Evolutionary conservation across 2,888 invertebrate genomes (phyloP), one percentile per base, ranked within the genome.

Genomic region (Lissocephala sabroskyi): DNA sequence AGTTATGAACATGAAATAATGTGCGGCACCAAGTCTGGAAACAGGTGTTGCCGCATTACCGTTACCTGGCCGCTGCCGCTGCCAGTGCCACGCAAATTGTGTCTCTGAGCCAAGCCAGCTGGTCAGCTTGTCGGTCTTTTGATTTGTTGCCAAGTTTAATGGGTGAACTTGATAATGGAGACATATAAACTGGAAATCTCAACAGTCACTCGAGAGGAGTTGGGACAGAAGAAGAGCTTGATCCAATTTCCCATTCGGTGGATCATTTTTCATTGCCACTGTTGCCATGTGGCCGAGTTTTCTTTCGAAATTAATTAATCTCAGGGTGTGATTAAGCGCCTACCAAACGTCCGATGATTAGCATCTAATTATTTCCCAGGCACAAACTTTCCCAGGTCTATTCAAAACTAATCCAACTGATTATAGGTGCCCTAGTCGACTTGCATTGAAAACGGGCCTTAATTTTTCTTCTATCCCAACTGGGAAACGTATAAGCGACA

Each of bases 1-100:
- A 78, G 67, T 74, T 74, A 74, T 74, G 78, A 78, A 75, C 76
- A 74, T 70, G 75, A 66, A 70, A 59, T 64, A 65, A 57, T 68
- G 67, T n/a, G n/a, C 55, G 56, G 63, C 66, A 65, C 52, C 49
- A 56, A 49, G 64, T 59, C 59, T 49, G 44, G 45, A 33, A 59
- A 53, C 78, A 75, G 75, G 71, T 75, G 74, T 56, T 61, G 64
- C 55, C 59, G 56, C 42, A 44, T 32, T 43, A 71, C 68, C 68
- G 68, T 68, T 68, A 68, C 56, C 33, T 28, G 36, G 49, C 19
- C 30, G 32, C n/a, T n/a, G n/a, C n/a, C n/a, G n/a, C n/a, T n/a
- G 41, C 39, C 40, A 43, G 43, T 29, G 39, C 49, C 49, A 58
- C 64, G 53, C 59, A 63, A 54, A 73, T 56, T 48, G 50, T 56